Evolutionary conservation across 2,113 vertebrate species (phyloP), one percentile per base, ranked within the genome.

Genomic region (Nicator chloris): DNA sequence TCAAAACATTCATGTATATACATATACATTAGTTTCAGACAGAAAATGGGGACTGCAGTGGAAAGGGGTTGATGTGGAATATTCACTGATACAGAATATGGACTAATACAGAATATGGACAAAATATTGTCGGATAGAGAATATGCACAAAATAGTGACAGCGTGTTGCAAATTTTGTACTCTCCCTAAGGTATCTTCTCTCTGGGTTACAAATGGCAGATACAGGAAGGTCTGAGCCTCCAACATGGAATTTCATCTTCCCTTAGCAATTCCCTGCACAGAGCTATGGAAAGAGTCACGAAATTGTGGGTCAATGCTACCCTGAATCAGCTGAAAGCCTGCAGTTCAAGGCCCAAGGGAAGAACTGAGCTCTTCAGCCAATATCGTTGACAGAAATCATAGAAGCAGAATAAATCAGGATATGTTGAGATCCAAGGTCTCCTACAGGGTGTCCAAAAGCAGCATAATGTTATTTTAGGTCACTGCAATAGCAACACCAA

Each of bases 1-100:
- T 86, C 87, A 93, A 96, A 96, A 85, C 22, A 59, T 0, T 0
- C 51, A 85, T 42, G 64, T 82, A 86, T 44, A 53, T 76, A 72
- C 80, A 88, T 73, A 93, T 49, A 88, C 85, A 93, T 96, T 78
- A 93, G 75, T 42, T 86, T 81, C 61, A 92, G 80, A 73, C 21
- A 73, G 57, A 59, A 91, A 92, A 75, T 21, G 39, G n/a, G 79
- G 71, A 19, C 76, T 78, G 76, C 26, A 72, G 51, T 27, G 77
- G 68, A 54, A 81, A 90, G n/a, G 37, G 31, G 15, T 12, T 77
- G 82, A 77, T 86, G 42, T 2, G 39, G 85, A 86, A 40, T 47
- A 82, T 33, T n/a, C 14, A 31, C 49, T 63, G 51, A 79, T 39
- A 82, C 11, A 92, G 66, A 79, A 47, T 13, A 53, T 4, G 31